These are phyloP conservation scores for Hypotaenidia okinawae DNA, from an alignment of 2,797 vertebrate genomes.

Conservation along the genomic window DNA sequence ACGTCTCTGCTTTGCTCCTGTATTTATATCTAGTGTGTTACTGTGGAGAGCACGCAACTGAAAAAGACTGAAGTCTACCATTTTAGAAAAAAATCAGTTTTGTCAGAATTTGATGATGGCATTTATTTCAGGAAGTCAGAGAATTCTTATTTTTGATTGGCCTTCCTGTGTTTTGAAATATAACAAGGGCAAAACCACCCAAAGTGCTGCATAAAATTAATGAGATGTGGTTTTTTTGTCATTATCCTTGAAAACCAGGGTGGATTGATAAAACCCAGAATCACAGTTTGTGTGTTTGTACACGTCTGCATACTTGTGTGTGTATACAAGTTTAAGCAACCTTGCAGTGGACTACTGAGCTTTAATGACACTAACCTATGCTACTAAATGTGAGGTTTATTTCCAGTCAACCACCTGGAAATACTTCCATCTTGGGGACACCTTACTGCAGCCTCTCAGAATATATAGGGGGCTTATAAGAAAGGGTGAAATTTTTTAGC, in stretches of 20 bases:
- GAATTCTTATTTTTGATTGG: neutral
- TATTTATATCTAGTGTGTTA: neutral
- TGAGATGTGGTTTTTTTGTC: neutral
- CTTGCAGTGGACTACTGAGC: neutral
- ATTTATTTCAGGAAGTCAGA: neutral
- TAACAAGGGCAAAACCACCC: neutral
- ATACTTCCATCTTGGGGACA: neutral
- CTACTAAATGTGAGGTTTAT: neutral
- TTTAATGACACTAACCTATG: neutral
- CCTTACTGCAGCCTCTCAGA: too few species aligned
- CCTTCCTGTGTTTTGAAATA: neutral
- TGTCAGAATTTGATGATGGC: neutral
- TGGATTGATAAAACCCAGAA: neutral
- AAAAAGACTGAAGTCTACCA: neutral
- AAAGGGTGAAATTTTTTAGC: too few species aligned
- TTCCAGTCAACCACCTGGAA: neutral
- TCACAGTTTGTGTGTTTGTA: neutral
- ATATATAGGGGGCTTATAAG: too few species aligned
- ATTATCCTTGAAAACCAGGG: neutral
- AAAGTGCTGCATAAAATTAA: neutral
- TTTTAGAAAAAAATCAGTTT: neutral
- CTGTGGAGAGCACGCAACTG: neutral
- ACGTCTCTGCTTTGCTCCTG: neutral
- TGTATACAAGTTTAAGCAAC: neutral
- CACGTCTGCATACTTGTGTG: too few species aligned